A percentile compares a stretch with the other conserved stretches of the same genome.
Conservation (phyloP, 2,797 vertebrate genomes). For the Pangasius sanitwongsei region DNA sequence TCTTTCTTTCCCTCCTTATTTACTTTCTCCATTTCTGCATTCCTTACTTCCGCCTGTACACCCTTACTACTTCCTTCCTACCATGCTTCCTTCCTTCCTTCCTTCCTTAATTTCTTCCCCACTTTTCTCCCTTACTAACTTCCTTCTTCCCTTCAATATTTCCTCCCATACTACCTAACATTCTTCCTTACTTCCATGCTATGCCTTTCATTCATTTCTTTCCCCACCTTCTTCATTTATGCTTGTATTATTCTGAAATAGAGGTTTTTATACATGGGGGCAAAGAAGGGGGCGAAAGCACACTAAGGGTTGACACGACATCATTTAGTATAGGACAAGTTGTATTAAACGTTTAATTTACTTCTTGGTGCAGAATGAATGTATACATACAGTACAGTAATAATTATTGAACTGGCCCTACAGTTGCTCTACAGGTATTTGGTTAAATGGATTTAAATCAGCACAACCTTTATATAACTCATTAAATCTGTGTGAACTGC, state of each 20-base stretch:
- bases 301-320: not conserved
- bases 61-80: not conserved
- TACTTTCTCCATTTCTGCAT: not conserved
- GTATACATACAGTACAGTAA: not conserved
- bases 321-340: not conserved
- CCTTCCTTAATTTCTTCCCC: not conserved
- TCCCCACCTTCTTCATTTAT: not conserved
- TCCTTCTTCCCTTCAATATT: not conserved
- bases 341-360: too few species aligned
- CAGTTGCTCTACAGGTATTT: not conserved
- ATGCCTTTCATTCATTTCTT: not conserved
- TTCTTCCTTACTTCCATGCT: not conserved
- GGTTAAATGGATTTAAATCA: not conserved
- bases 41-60: not conserved
- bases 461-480: too few species aligned
- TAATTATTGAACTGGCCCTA: not conserved
- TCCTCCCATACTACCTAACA: not conserved
- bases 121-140: not conserved
- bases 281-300: too few species aligned
- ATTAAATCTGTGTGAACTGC: not conserved
- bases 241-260: not conserved
- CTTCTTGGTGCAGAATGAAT: not conserved
- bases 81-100: not conserved
- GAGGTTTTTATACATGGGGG: not conserved
- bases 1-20: not conserved